Evolutionary conservation across 1,140 invertebrate species (phyloP), one percentile per base, ranked within the genome.

Genomic region (Cataglyphis hispanica): DNA sequence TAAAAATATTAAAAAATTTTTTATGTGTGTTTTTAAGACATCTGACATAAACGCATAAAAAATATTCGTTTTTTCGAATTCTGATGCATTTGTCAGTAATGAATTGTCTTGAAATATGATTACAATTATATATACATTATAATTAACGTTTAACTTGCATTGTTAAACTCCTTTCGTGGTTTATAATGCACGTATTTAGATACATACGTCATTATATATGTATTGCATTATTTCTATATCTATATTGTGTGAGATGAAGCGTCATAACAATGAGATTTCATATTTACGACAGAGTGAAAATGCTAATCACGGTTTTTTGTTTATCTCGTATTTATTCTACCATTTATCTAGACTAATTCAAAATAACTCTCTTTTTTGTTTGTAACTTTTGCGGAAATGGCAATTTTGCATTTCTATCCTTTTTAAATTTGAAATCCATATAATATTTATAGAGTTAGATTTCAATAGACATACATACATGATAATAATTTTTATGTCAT

Each of bases 271-370:
- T 46, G 46, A 50, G 16, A 37, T 40, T 37, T 56, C 46, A n/a
- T 63, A 19, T 70, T n/a, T 27, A 16, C 0, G 77, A 60, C 7
- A 58, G 31, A 25, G 34, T 43, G 63, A 86, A 86, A 88, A 83
- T 86, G 31, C n/a, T 86, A 83, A 87, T 89, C 16, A 31, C 5
- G 11, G 37, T 40, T 53, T 81, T 37, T 81, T 56, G 31, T 22
- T 76, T 43, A 80, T 56, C 11, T 69, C 16, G 34, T 60, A 84
- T 53, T 85, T 70, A 76, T 72, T n/a, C 76, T 25, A 75, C 22
- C 27, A 11, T 69, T 81, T 77, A 34, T 53, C 25, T 43, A n/a
- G 40, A 13, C 11, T 66, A 66, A 76, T 13, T 4, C n/a, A 56
- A 61, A 27, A 1, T 22, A 76, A 7, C 27, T 13, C 34, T 43